Evolutionary conservation across 37 sponge, comb jelly and placozoan species (phyloP), one percentile per base, ranked within the genome.

Genomic region (Spongilla lacustris): DNA sequence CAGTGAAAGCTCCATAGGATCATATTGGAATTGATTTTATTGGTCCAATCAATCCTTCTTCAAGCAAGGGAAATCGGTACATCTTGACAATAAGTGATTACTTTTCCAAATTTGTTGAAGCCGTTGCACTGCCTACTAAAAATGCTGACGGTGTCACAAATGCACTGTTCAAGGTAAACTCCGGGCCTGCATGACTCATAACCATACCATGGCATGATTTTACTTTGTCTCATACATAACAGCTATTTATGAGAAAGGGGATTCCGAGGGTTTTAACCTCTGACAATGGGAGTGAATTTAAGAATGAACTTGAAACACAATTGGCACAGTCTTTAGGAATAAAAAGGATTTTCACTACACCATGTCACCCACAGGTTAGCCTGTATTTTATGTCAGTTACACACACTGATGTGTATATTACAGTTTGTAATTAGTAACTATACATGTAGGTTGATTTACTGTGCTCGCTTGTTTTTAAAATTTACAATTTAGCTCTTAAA

Each of bases 1-100:
- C 86, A 36, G 91, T 91, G 17, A 87, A 79, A 77, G 58, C 73
- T 14, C 95, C 95, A 50, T 91, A 86, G 95, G 73, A 93, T 37
- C 90, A 86, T 34, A 81, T 93, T 24, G 93, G 89, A 24, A 91
- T 94, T 66, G 91, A 88, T 66, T 91, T 94, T 70, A 85, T 94
- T 49, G 91, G 95, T 8, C 95, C 94, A 27, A 28, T 90, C 33
- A 41, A 31, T 71, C 50, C 41, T 23, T 23, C 32, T 21, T 73
- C 79, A n/a, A 24, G 41, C 14, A 32, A 49, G 26, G 91, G 91
- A 26, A 83, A 79, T 31, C 32, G 80, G 17, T 91, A 80, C 71
- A 87, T 93, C 35, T 72, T 93, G 2, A 94, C 94, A 29, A 27
- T 91, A 4, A 87, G 91, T 87, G 88, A 93, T 68, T 93, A 93